Evolutionary conservation across 1,140 invertebrate genomes (phyloP), one percentile per base, ranked within the genome.

Genomic region (Drosophila suzukii): DNA sequence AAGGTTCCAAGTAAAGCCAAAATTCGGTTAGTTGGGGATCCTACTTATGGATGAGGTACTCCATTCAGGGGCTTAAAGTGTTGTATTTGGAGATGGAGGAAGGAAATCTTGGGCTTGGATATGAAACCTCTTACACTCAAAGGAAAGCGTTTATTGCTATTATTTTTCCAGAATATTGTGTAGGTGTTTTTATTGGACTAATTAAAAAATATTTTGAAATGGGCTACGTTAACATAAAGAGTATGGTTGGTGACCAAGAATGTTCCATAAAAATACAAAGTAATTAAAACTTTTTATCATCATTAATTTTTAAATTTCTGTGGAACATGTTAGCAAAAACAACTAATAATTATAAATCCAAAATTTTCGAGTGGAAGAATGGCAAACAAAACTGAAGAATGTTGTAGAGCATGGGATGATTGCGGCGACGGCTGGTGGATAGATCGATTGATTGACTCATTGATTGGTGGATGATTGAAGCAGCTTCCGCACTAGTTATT

Each of bases 401-500:
- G 11, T 17, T 53, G 36, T 36, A 17, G 43, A 38, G 15, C 38
- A n/a, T 20, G 34, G 51, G 54, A 13, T 71, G 70, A 63, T 51
- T 15, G 27, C 47, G 44, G 15, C 49, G 57, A 30, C 62, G 30
- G 12, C 30, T 53, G 65, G 30, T 41, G 15, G 50, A 47, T 47
- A 12, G 44, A 43, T 57, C 32, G 38, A 12, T 71, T 59, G 56
- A 27, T 68, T 34, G 34, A 38, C 24, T 43, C 46, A 44, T 57
- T 38, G 38, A 12, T 71, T 53, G 56, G 39, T 53, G 49, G 54
- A 54, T 53, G 60, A 41, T 75, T 32, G 49, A 58, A 57, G 50
- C 47, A 63, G 62, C 36, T 55, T 72, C 50, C 56, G 67, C 56
- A 60, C 73, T 57, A 58, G 59, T 62, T 91, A 90, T 92, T 91